Evolutionary conservation across 2,797 vertebrate species (phyloP), one percentile per base, ranked within the genome.

Genomic region (Meriones psammophilus): DNA sequence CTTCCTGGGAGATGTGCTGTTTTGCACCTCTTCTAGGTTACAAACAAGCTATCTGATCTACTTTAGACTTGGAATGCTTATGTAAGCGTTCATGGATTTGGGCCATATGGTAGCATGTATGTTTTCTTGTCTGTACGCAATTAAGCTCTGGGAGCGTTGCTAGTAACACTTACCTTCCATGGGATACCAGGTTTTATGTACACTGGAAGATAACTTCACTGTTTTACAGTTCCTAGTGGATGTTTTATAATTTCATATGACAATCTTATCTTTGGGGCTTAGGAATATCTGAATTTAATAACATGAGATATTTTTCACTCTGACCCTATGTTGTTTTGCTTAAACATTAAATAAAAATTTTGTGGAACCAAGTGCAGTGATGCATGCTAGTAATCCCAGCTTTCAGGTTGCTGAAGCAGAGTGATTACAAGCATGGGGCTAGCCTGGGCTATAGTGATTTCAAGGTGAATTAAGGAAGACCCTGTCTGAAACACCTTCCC

Each of bases 121-220:
- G 62, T 39, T 80, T 92, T 93, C 7, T 69, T 92, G 90, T 68
- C 36, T 88, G 26, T 74, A 60, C 81, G 0, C 97, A 79, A 85
- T 97, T 95, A 97, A 96, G 93, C 66, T 42, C 60, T 0, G 0
- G 39, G 4, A 14, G 84, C 94, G 76, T n/a, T 83, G 81, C 91
- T 94, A 66, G 68, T 92, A 77, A 80, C 56, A n/a, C 54, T 33
- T 39, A 18, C 20, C 36, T 94, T 13, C 22, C 0, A 33, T 66
- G 73, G 14, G 77, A 5, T 39, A 60, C 24, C 46, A 66, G 62
- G 24, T 58, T 79, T 76, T 87, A 28, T 90, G 60, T 79, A 50
- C 22, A 36, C 15, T 79, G 3, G 68, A 92, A 81, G 76, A 76
- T 91, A 60, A 62, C 2, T 39, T 42, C 68, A 28, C 66, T 71